phyloP scores from a whole-genome alignment of 2,113 vertebrate species.

The Colistium nudipinnis region DNA sequence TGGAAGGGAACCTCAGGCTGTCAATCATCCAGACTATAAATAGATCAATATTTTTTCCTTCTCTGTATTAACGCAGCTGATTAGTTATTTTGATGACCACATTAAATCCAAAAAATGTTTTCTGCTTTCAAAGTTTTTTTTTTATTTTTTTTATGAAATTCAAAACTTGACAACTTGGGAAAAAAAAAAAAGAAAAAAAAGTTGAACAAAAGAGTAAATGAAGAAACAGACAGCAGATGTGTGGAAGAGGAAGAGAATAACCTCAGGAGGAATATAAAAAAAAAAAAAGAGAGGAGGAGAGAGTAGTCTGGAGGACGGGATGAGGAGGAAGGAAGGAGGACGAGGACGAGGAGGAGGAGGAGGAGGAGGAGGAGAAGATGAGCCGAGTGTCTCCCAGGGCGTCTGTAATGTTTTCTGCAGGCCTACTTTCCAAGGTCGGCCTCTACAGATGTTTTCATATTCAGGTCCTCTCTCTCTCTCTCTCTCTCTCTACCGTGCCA shows the following conservation, averaged over 20 bases:
- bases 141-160: too few species aligned
- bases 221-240: constrained; percentile 80
- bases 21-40: too few species aligned
- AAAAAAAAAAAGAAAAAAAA: too few species aligned
- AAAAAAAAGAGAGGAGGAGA: too few species aligned
- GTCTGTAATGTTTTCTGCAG: constrained; percentile 81
- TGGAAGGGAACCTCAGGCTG: too few species aligned
- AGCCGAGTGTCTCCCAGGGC: constrained; percentile 76
- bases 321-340: constrained; percentile 72
- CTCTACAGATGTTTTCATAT: constrained; percentile 83
- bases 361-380: too few species aligned
- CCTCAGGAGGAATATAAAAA: constrained; percentile 77
- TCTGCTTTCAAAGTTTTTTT: not conserved
- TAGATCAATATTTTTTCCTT: too few species aligned
- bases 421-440: constrained; percentile 79
- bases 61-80: too few species aligned
- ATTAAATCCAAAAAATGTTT: too few species aligned
- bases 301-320: constrained; percentile 70
- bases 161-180: too few species aligned
- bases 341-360: constrained; percentile 68
- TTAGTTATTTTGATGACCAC: too few species aligned
- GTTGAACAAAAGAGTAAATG: constrained; percentile 66
- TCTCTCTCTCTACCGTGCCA: constrained; percentile 49
- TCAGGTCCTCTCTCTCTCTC: constrained; percentile 71
- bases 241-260: constrained; percentile 73